These are phyloP conservation scores for Diachrysia chrysitis DNA, from an alignment of 2,888 invertebrate species.

Conservation along the genomic window DNA sequence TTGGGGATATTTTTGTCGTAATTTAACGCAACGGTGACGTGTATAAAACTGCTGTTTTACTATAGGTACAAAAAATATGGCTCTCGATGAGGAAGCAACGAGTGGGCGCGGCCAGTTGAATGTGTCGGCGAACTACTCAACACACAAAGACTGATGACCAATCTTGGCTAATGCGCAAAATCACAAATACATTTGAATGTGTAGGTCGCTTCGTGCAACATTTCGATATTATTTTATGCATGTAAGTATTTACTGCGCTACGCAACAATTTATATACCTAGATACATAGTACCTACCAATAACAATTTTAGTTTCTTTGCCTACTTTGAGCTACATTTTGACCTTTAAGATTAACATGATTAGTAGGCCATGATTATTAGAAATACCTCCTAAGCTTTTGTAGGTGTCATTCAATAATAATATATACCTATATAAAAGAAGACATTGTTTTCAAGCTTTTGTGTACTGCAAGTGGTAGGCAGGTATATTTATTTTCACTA, in stretches of 20 bases:
- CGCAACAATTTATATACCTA: background rate
- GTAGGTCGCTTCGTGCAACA: conserved; percentile 11
- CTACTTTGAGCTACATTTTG: background rate
- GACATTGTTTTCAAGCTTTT: background rate
- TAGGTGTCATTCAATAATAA: no score
- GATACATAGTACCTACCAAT: background rate
- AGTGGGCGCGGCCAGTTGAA: conserved; percentile 33
- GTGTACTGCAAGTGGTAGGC: background rate
- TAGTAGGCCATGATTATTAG: no score
- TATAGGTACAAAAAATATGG: background rate
- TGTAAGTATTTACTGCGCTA: background rate
- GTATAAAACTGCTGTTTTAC: background rate
- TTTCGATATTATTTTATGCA: background rate
- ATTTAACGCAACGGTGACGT: background rate
- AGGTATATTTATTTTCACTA: no score
- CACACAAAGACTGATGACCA: conserved; percentile 10
- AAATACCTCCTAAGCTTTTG: no score
- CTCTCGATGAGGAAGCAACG: conserved; percentile 13
- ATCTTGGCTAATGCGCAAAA: conserved; percentile 24
- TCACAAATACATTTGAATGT: conserved; percentile 12
- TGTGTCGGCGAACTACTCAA: conserved; percentile 17
- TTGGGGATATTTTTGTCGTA: no score
- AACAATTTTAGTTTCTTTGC: no score
- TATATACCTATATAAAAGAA: no score
- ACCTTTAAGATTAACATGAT: background rate